phyloP scores from a whole-genome alignment of 64 coral and sea anemone species.

The Porites lutea region DNA sequence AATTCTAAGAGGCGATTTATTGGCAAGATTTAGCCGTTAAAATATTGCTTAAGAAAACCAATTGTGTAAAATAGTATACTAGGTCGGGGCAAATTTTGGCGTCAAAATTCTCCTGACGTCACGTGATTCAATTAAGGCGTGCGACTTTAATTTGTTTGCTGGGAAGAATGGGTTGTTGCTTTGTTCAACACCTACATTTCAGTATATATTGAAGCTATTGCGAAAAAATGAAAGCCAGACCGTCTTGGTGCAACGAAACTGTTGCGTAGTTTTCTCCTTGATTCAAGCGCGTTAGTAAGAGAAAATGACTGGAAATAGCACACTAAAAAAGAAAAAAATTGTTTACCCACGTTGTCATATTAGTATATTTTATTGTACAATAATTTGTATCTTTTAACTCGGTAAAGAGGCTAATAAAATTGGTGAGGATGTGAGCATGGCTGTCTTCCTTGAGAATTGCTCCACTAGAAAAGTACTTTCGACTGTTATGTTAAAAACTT shows the following conservation, averaged over 20 bases:
- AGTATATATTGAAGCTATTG: too few relatives aligned
- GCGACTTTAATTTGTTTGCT: conserved; percentile 22
- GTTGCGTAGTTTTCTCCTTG: conserved; percentile 5
- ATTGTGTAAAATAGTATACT: conserved; percentile 48
- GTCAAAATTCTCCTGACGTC: not conserved
- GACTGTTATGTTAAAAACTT: too few relatives aligned
- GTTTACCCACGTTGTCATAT: conserved; percentile 34
- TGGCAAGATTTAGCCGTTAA: conserved; percentile 14
- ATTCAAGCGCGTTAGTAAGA: not conserved
- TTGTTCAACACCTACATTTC: not conserved
- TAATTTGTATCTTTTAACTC: conserved; percentile 48
- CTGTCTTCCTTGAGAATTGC: not conserved
- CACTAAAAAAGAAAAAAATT: conserved; percentile 10
- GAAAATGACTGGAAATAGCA: not conserved
- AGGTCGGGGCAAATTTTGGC: conserved; percentile 18
- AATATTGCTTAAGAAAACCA: conserved; percentile 34
- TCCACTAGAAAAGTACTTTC: too few relatives aligned
- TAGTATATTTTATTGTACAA: conserved; percentile 61
- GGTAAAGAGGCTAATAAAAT: conserved; percentile 44
- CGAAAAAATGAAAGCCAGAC: not conserved
- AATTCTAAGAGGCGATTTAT: conserved; percentile 54
- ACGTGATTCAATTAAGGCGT: not conserved
- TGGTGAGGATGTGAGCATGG: not conserved
- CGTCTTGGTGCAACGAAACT: not conserved
- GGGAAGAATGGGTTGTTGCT: not conserved